phyloP scores from a whole-genome alignment of 2,113 vertebrate genomes.

The Scolopax mira region DNA sequence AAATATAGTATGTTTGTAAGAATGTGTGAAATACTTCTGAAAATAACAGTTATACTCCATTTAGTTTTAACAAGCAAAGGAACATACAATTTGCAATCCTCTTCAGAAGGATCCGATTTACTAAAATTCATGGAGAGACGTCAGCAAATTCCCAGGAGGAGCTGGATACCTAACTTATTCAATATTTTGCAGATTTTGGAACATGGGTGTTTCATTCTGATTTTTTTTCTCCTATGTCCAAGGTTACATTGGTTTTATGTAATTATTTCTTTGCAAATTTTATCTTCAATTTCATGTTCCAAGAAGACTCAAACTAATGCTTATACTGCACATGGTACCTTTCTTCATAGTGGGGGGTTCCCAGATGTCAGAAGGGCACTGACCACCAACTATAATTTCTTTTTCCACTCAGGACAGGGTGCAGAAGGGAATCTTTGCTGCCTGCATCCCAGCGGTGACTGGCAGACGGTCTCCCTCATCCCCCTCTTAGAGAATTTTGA shows the following conservation, averaged over 20 bases:
- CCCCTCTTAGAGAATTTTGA: neutral
- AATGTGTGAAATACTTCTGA: conserved; percentile 60
- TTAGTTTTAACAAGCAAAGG: conserved; percentile 41
- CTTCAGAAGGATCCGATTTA: neutral
- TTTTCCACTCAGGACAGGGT: neutral
- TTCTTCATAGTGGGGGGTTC: neutral
- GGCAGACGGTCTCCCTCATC: neutral
- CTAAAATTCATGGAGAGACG: neutral
- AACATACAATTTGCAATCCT: neutral
- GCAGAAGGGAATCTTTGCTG: neutral
- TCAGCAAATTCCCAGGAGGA: neutral
- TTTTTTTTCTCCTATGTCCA: neutral
- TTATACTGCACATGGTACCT: neutral
- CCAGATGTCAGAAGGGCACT: neutral
- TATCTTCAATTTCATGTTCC: neutral
- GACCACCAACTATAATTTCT: neutral
- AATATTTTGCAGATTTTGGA: neutral
- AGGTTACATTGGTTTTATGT: neutral
- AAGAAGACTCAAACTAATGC: neutral
- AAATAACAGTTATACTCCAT: conserved; percentile 43
- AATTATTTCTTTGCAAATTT: neutral
- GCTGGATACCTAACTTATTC: neutral
- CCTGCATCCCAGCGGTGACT: neutral
- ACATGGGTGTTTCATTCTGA: neutral
- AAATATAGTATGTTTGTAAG: conserved; percentile 63